Conservation (phyloP, 2,888 invertebrate genomes). For the Nephrotoma guestfalica region DNA sequence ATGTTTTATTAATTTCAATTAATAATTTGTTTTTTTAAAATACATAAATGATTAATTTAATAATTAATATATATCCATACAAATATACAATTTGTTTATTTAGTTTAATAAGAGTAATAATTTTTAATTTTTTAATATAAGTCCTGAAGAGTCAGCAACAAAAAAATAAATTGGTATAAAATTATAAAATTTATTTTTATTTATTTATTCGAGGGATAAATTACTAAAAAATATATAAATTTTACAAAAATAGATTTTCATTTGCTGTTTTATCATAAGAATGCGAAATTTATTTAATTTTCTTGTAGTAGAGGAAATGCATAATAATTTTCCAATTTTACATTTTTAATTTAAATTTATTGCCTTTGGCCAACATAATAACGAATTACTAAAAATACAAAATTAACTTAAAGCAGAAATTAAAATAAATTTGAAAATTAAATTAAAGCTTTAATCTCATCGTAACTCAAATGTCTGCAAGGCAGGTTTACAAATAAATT, state of each 20-base stretch:
- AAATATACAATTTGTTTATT: neutral
- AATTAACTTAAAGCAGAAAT: neutral
- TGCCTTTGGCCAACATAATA: neutral
- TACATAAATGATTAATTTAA: neutral
- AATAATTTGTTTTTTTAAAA: neutral
- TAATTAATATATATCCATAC: neutral
- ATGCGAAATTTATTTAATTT: neutral
- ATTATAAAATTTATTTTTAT: neutral
- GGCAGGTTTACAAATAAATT: neutral
- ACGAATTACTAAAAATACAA: neutral
- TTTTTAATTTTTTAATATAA: neutral
- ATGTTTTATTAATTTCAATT: neutral
- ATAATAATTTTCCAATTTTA: neutral
- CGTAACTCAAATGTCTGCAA: neutral
- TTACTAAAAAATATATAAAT: neutral
- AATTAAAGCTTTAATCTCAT: neutral
- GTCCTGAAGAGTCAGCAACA: neutral
- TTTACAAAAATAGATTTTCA: neutral
- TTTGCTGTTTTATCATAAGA: neutral
- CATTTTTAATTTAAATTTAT: neutral
- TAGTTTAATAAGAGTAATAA: neutral
- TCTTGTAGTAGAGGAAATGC: neutral
- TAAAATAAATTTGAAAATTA: neutral
- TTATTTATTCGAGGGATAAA: neutral
- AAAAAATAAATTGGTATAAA: neutral